phyloP scores from a whole-genome alignment of 2,113 vertebrate genomes.

The Petromus typicus region DNA sequence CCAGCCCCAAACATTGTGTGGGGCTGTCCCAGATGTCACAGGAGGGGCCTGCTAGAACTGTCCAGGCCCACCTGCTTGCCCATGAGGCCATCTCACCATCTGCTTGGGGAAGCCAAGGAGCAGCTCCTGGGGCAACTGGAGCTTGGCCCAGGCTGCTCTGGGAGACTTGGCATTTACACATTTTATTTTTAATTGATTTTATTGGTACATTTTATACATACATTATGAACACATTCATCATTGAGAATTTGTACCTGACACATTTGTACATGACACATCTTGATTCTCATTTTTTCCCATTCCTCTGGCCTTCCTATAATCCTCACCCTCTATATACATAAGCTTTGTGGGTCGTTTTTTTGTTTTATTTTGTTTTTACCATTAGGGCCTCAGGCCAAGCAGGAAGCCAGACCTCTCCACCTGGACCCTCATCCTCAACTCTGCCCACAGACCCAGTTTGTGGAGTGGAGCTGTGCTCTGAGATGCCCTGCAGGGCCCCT shows the following conservation, averaged over 20 bases:
- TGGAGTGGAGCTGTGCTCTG: neutral
- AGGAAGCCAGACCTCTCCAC: neutral
- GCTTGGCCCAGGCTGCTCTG: neutral
- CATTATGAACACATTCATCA: no score
- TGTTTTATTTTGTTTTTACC: no score
- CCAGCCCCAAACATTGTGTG: neutral
- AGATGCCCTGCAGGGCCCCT: neutral
- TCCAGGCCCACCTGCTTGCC: slow-evolving; percentile 15
- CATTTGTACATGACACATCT: no score
- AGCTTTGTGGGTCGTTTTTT: no score
- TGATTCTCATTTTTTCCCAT: no score
- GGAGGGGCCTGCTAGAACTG: neutral
- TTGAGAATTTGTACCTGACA: no score
- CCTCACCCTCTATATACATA: no score
- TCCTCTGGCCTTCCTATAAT: no score
- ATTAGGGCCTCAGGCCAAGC: slow-evolving; percentile 6
- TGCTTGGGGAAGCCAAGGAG: slow-evolving; percentile 45
- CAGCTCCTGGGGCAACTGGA: slow-evolving; percentile 55
- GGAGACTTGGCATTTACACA: neutral
- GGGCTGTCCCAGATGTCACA: neutral
- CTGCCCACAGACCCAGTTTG: neutral
- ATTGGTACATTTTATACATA: no score
- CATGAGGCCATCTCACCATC: neutral
- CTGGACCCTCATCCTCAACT: neutral
- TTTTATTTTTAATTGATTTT: no score